Percentiles rank a stretch among this genome's conserved stretches.
Evolutionary conservation across 2,888 invertebrate species (phyloP).

Genomic region (Cremastinae sp.): DNA sequence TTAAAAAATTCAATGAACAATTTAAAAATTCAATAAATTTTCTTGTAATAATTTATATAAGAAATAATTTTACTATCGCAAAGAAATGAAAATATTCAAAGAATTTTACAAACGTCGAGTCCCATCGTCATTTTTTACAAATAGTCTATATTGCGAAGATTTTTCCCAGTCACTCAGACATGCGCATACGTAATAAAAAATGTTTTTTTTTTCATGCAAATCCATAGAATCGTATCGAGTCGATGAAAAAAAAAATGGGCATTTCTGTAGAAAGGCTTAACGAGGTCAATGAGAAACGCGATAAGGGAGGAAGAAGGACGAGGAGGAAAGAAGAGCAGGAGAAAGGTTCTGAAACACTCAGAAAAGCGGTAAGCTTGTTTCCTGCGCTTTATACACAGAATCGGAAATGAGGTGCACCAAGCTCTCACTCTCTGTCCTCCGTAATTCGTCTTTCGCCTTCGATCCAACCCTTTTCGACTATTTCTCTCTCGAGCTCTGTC

Average conservation of each 20-base stretch:
- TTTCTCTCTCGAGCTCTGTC: conserved; percentile 23
- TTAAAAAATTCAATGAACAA: too few species aligned
- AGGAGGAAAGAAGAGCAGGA: too few species aligned
- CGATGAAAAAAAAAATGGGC: conserved; percentile 1
- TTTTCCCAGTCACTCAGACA: background rate
- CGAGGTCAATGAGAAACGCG: conserved; percentile 52
- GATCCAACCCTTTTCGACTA: conserved; percentile 22
- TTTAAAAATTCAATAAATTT: too few species aligned
- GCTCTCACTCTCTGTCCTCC: conserved; percentile 20
- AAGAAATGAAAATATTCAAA: too few species aligned
- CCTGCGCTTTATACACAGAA: conserved; percentile 40
- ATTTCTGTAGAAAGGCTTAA: conserved; percentile 49
- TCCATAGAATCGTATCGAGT: background rate
- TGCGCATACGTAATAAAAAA: background rate
- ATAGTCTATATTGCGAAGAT: too few species aligned
- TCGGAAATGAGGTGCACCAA: conserved; percentile 53
- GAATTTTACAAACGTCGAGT: background rate
- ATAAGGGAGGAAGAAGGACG: too few species aligned
- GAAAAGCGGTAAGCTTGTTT: conserved; percentile 53
- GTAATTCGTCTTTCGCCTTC: conserved; percentile 15
- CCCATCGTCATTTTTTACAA: too few species aligned
- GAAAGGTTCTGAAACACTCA: conserved; percentile 40
- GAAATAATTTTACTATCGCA: too few species aligned
- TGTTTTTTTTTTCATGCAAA: background rate
- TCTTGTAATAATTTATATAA: too few species aligned